Evolutionary conservation across 2,797 vertebrate genomes (phyloP).

Genomic region (Gorsachius magnificus): DNA sequence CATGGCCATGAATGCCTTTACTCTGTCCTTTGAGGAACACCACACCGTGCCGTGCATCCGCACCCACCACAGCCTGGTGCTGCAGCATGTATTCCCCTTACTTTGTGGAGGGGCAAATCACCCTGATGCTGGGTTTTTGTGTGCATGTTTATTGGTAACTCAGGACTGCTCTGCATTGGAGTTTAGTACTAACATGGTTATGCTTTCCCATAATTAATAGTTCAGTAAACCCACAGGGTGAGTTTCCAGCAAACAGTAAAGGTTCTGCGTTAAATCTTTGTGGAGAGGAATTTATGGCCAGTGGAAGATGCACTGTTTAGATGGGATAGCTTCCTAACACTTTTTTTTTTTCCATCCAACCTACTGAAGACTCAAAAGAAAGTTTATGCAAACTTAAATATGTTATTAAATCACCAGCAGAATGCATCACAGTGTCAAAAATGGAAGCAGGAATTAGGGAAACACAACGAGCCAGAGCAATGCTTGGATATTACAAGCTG

Average conservation of each 20-base stretch:
- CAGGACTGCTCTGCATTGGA: neutral
- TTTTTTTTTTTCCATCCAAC: neutral
- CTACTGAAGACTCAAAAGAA: neutral
- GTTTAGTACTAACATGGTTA: neutral
- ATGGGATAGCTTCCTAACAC: neutral
- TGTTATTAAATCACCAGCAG: neutral
- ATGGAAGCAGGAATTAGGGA: neutral
- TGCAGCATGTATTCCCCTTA: neutral
- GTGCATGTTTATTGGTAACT: neutral
- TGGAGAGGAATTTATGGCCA: neutral
- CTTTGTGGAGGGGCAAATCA: neutral
- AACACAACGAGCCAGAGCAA: neutral
- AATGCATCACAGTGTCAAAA: neutral
- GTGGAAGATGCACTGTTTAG: neutral
- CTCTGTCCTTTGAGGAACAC: neutral
- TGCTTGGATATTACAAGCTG: neutral
- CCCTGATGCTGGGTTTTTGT: neutral
- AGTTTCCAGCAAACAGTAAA: neutral
- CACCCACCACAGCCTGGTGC: accelerated
- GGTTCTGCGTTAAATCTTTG: neutral
- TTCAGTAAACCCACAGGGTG: neutral
- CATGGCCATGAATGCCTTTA: neutral
- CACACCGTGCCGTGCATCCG: accelerated
- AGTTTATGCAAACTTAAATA: neutral
- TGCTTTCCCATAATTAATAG: neutral